These are phyloP conservation scores for Karalla daura DNA, from an alignment of 2,797 vertebrate genomes.

Conservation along the genomic window DNA sequence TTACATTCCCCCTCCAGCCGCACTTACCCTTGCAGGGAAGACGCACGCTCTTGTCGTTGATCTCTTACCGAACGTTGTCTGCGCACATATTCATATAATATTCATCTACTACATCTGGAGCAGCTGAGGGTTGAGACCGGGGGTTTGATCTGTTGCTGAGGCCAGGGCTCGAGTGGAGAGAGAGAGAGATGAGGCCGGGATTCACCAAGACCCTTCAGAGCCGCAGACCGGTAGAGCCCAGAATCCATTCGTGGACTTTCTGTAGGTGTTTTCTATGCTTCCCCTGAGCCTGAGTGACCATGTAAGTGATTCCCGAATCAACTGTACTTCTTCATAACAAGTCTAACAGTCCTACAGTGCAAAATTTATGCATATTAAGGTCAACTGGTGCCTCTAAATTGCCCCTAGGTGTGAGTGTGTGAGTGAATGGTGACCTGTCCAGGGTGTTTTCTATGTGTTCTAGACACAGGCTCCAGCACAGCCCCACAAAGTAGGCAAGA, in stretches of 20 bases:
- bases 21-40: constrained; percentile 65
- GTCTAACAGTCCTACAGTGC: too few relatives aligned
- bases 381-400: too few relatives aligned
- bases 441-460: too few relatives aligned
- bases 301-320: neutral
- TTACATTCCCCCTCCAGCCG: constrained; percentile 60
- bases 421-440: too few relatives aligned
- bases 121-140: neutral
- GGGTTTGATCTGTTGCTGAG: constrained; percentile 22
- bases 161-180: neutral
- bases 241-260: constrained; percentile 10
- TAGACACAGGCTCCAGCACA: too few relatives aligned
- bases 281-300: neutral
- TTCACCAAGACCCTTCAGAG: constrained; percentile 16
- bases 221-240: constrained; percentile 4
- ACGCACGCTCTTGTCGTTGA: constrained; percentile 47
- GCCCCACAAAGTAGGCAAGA: too few relatives aligned
- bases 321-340: too few relatives aligned
- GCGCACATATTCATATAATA: too few relatives aligned
- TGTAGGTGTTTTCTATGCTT: neutral
- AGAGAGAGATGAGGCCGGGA: neutral
- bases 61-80: constrained; percentile 12
- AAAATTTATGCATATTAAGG: too few relatives aligned
- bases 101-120: constrained; percentile 35
- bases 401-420: too few relatives aligned